These are phyloP conservation scores for Phoxinus phoxinus DNA, from an alignment of 2,113 vertebrate genomes.

Conservation along the genomic window DNA sequence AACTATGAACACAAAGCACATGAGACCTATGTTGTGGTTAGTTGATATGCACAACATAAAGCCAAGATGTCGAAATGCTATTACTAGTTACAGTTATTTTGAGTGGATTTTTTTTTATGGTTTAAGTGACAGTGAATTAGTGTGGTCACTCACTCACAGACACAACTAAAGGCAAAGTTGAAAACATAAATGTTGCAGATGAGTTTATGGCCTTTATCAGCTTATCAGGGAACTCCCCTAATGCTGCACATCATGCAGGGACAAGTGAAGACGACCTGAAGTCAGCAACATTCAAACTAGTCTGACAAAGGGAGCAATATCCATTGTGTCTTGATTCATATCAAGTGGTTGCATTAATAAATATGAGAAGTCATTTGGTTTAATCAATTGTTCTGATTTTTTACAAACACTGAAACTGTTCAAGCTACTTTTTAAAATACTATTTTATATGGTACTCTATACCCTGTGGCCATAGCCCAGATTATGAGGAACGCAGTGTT, in stretches of 20 bases:
- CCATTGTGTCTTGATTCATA: neutral
- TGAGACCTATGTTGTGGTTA: neutral
- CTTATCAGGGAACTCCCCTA: neutral
- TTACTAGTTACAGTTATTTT: neutral
- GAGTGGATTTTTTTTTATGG: neutral
- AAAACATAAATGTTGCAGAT: neutral
- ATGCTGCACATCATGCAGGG: neutral
- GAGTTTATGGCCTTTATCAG: neutral
- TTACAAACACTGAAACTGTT: neutral
- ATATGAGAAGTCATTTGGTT: neutral
- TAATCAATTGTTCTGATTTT: neutral
- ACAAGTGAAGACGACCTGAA: neutral
- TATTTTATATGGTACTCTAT: neutral
- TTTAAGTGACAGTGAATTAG: neutral
- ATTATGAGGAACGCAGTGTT: neutral
- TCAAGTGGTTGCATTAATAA: neutral
- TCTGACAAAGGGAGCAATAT: neutral
- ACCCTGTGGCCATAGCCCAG: neutral
- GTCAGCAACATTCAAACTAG: constrained; percentile 1
- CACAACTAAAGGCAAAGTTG: neutral
- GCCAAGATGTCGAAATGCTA: neutral
- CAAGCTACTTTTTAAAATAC: neutral
- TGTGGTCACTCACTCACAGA: neutral
- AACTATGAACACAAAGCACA: neutral
- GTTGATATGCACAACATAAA: neutral